Base-by-base conservation (phyloP, 2,888 invertebrate genomes). In the Andrena bucephala region DNA sequence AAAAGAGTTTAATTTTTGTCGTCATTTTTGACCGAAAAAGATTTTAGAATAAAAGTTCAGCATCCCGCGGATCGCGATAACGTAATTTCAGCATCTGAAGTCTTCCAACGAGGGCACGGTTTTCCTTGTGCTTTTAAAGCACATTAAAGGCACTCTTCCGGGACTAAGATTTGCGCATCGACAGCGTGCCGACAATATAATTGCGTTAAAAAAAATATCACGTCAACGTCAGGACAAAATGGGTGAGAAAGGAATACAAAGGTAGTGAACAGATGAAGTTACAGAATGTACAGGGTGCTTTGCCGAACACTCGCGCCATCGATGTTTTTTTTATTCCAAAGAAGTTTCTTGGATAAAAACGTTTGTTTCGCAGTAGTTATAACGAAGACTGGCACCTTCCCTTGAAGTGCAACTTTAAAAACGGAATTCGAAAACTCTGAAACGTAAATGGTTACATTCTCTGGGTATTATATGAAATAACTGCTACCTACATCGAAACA, bases 61-160 rank as follows among this genome's bases (percentile, higher is more conserved):
- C 27, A 48, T 59, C 29, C 10, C 42, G 13, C 59, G 29, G 33
- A 59, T 59, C 59, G 57, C 16, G 57, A 57, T 70, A 60, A 70
- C 29, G 36, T 8, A 50, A 13, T 60, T 33, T 69, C 4, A 29
- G 20, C 60, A 71, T 66, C 66, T 42, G 29, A 65, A 59, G 54
- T 57, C 50, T 59, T 10, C 24, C 42, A 24, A 50, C 60, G 67
- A 60, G 13, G 27, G 50, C 27, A 31, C 16, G 42, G 50, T 59
- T 65, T n/a, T 33, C 60, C 57, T 65, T 16, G 7, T 80, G 70
- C 74, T 82, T 82, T 82, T 71, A 74, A 62, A 82, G 80, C 29
- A 74, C 80, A 82, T 79, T 80, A 82, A 60, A 70, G 48, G 69
- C 67, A 65, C 33, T 29, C 48, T 33, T 57, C 65, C 65, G 54